Evolutionary conservation across 2,888 invertebrate species (phyloP).

Genomic region (Drepanosiphum platanoidis): DNA sequence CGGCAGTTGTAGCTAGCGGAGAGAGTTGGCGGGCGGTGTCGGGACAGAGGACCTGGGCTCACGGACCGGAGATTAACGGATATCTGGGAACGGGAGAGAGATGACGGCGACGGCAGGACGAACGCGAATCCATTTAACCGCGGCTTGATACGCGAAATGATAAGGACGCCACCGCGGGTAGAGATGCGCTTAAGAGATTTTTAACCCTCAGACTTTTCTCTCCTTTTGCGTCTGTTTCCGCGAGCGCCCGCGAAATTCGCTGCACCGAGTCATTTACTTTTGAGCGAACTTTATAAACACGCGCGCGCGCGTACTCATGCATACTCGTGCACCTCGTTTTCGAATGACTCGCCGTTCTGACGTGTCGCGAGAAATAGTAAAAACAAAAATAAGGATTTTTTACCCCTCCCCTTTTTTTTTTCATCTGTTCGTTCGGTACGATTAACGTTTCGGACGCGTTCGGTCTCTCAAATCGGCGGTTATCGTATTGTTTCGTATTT

Average conservation of each 20-base stretch:
- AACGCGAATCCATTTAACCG: conserved; percentile 58
- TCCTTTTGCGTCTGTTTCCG: too few relatives aligned
- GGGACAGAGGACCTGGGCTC: conserved; percentile 6
- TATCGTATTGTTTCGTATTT: too few relatives aligned
- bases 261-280: conserved; percentile 27
- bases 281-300: background rate
- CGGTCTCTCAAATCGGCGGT: too few relatives aligned
- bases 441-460: too few relatives aligned
- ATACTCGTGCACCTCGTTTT: background rate
- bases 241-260: conserved; percentile 13
- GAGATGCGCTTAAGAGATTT: conserved; percentile 59
- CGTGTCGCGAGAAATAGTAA: too few relatives aligned
- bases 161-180: conserved; percentile 36
- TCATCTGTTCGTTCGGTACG: too few relatives aligned
- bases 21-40: background rate
- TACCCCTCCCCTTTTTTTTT: too few relatives aligned
- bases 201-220: conserved; percentile 35
- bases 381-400: too few relatives aligned
- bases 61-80: conserved; percentile 54
- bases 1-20: too few relatives aligned
- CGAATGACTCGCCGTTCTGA: too few relatives aligned
- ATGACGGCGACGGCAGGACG: conserved; percentile 1
- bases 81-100: conserved; percentile 14
- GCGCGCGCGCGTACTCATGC: background rate
- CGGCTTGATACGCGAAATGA: conserved; percentile 50